A percentile compares a stretch with the other conserved stretches of the same genome.
phyloP scores from a whole-genome alignment of 2,888 invertebrate species.

The Eulithis prunata region DNA sequence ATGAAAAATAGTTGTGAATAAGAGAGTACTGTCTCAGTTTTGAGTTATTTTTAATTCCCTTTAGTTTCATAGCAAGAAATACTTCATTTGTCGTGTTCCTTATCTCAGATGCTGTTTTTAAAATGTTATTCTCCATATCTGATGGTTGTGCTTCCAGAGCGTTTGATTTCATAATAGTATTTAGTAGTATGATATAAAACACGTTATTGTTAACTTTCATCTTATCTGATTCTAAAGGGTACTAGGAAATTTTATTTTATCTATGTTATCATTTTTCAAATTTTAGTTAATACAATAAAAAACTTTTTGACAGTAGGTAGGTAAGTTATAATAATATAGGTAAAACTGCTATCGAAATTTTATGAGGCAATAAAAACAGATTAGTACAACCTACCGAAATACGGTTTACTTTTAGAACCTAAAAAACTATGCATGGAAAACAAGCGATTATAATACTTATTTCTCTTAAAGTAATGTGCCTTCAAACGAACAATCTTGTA shows the following conservation, averaged over 20 bases:
- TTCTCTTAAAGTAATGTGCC: constrained; percentile 32
- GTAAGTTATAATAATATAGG: neutral
- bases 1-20: constrained; percentile 60
- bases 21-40: constrained; percentile 53
- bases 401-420: neutral
- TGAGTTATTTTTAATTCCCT: constrained; percentile 42
- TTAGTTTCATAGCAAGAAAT: constrained; percentile 54
- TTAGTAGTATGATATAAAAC: constrained; percentile 34
- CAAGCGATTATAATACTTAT: constrained; percentile 23
- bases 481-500: constrained; percentile 26
- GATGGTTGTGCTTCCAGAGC: constrained; percentile 48
- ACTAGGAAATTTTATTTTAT: neutral
- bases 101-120: constrained; percentile 48
- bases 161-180: constrained; percentile 28
- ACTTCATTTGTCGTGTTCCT: constrained; percentile 56
- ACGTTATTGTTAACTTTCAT: constrained; percentile 28
- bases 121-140: constrained; percentile 48
- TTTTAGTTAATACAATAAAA: no score
- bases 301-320: neutral
- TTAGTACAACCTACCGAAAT: no score
- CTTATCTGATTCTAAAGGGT: neutral
- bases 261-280: neutral
- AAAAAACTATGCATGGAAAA: constrained; percentile 25
- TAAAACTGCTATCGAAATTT: constrained; percentile 14
- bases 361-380: constrained; percentile 16